Conservation (phyloP, 1,140 invertebrate genomes). For the roundworm (Caenorhabditis elegans) region DNA sequence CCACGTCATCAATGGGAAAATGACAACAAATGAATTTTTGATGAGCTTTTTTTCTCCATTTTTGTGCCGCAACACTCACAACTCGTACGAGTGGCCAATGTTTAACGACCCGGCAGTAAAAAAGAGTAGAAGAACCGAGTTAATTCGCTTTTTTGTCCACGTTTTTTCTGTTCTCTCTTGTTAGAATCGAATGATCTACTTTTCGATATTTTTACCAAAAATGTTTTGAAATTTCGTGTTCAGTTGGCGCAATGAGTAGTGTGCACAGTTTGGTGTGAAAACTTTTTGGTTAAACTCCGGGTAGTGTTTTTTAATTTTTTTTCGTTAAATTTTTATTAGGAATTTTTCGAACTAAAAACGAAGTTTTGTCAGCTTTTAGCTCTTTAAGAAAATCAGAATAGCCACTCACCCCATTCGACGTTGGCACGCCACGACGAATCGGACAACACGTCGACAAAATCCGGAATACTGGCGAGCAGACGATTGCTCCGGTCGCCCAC, state of each 20-base stretch:
- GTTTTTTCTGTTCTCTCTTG: too few species aligned
- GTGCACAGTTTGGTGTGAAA: too few species aligned
- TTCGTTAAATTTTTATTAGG: too few species aligned
- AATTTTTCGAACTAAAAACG: too few species aligned
- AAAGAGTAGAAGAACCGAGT: constrained; percentile 16
- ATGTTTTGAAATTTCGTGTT: too few species aligned
- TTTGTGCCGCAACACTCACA: constrained; percentile 11
- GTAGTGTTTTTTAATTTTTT: too few species aligned
- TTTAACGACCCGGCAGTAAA: constrained; percentile 31
- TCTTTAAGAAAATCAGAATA: too few species aligned
- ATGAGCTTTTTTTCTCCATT: constrained; percentile 26
- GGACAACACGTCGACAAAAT: constrained; percentile 41
- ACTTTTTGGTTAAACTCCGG: too few species aligned
- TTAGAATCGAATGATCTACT: too few species aligned
- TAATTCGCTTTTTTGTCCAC: constrained; percentile 12
- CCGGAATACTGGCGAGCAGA: constrained; percentile 40
- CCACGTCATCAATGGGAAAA: background rate
- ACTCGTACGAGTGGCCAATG: background rate
- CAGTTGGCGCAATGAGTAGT: too few species aligned
- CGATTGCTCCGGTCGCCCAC: constrained; percentile 42
- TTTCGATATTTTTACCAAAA: too few species aligned
- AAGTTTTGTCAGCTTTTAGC: too few species aligned
- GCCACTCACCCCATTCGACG: constrained; percentile 26
- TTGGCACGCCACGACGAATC: background rate
- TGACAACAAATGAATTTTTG: constrained; percentile 28